Conservation (phyloP, 2,797 vertebrate genomes). For the Lindbergichthys nudifrons region DNA sequence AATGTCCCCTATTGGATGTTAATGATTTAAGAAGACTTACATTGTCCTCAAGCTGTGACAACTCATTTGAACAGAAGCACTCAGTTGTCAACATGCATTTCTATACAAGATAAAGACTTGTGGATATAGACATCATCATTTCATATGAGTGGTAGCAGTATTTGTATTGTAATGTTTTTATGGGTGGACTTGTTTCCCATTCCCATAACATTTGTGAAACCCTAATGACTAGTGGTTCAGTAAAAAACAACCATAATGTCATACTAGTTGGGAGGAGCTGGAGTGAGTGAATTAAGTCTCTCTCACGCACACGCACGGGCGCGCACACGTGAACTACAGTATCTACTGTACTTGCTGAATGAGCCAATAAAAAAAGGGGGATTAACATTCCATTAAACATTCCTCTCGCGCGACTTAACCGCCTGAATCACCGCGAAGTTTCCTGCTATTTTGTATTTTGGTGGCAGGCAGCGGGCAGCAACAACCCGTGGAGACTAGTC, state of each 20-base stretch:
- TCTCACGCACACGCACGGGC: neutral
- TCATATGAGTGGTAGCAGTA: neutral
- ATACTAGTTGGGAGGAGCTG: neutral
- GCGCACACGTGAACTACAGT: neutral
- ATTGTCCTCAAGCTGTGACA: neutral
- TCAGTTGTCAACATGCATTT: neutral
- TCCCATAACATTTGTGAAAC: neutral
- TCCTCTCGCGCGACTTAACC: constrained; percentile 78
- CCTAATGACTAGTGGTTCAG: neutral
- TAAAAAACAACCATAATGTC: neutral
- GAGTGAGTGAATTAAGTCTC: neutral
- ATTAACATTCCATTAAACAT: constrained; percentile 47
- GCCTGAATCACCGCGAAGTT: constrained; percentile 79
- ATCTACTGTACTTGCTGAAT: constrained; percentile 46
- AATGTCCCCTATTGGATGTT: neutral
- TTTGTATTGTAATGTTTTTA: neutral
- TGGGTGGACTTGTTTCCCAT: neutral
- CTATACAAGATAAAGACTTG: neutral
- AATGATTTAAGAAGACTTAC: too few species aligned
- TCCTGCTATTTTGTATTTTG: constrained; percentile 62
- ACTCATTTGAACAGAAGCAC: neutral
- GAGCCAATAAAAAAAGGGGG: constrained; percentile 7
- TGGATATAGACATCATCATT: too few species aligned
- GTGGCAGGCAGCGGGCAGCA: constrained; percentile 49
- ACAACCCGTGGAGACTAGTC: constrained; percentile 65